phyloP scores from a whole-genome alignment of 2,113 vertebrate species.

The Tonatia bakeri region DNA sequence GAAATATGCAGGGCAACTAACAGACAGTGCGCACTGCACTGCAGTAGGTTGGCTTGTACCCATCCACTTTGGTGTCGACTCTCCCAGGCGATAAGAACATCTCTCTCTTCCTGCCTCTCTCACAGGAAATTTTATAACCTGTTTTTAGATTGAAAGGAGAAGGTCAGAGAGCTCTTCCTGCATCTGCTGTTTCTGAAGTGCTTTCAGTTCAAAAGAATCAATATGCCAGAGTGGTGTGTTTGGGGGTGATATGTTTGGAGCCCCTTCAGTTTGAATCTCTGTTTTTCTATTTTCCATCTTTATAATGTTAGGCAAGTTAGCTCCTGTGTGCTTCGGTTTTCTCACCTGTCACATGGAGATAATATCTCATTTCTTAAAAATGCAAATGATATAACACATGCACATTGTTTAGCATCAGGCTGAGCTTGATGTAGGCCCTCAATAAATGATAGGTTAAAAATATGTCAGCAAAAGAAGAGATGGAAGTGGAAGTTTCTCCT shows the following conservation, averaged over 20 bases:
- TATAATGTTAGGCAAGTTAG: background rate
- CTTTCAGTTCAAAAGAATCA: background rate
- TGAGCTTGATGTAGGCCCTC: background rate
- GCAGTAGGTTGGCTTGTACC: background rate
- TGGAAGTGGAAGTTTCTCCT: background rate
- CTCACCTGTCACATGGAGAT: background rate
- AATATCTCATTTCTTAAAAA: background rate
- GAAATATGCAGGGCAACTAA: background rate
- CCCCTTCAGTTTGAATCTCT: background rate
- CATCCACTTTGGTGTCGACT: background rate
- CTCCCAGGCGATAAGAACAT: background rate
- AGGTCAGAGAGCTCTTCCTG: background rate
- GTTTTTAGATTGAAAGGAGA: background rate
- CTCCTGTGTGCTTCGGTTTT: background rate
- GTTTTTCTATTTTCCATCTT: background rate
- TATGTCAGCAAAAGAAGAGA: background rate
- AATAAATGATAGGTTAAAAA: background rate
- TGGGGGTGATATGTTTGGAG: background rate
- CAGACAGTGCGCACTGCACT: too few relatives aligned
- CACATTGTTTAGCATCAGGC: background rate
- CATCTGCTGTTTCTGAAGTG: background rate
- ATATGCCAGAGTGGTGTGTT: background rate
- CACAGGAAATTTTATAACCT: background rate
- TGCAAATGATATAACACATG: background rate
- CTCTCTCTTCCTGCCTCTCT: background rate